These are phyloP conservation scores for Forficula auricularia DNA, from an alignment of 1,140 invertebrate species.

Conservation along the genomic window DNA sequence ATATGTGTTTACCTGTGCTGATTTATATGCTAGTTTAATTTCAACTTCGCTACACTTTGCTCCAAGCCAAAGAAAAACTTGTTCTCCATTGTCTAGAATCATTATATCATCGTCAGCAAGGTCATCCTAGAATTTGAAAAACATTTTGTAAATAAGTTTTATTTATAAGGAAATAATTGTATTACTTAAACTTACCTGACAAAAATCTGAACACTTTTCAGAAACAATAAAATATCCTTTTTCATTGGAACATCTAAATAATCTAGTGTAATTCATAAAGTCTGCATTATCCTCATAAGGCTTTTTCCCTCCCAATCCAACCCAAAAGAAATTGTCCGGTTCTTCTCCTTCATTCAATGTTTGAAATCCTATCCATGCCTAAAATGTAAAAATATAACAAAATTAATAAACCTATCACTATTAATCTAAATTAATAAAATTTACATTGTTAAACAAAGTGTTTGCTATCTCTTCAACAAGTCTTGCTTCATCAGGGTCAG, in stretches of 20 bases:
- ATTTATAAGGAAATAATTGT: not conserved
- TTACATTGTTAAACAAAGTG: constrained; percentile 73
- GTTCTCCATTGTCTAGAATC: constrained; percentile 95
- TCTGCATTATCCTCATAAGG: constrained; percentile 74
- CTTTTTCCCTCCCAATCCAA: constrained; percentile 81
- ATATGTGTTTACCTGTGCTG: constrained; percentile 61
- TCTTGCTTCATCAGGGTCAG: constrained; percentile 70
- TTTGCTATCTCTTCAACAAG: constrained; percentile 86
- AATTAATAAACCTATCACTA: not conserved
- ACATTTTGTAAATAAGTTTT: not conserved
- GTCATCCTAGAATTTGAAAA: constrained; percentile 59
- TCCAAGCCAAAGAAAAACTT: constrained; percentile 96
- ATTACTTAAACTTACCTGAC: constrained; percentile 52
- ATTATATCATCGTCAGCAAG: constrained; percentile 98
- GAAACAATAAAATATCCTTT: constrained; percentile 98
- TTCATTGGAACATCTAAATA: constrained; percentile 98
- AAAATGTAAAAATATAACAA: constrained; percentile 12
- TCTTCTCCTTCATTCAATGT: constrained; percentile 92
- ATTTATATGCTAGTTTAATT: constrained; percentile 96
- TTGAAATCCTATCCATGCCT: constrained; percentile 66
- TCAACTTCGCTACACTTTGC: constrained; percentile 93
- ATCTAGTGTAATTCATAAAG: constrained; percentile 83
- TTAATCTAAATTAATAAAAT: too few species aligned
- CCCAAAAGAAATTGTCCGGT: constrained; percentile 98
- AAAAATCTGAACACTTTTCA: constrained; percentile 99